phyloP scores from a whole-genome alignment of 1,140 invertebrate genomes.

The Drosophila gunungcola region DNA sequence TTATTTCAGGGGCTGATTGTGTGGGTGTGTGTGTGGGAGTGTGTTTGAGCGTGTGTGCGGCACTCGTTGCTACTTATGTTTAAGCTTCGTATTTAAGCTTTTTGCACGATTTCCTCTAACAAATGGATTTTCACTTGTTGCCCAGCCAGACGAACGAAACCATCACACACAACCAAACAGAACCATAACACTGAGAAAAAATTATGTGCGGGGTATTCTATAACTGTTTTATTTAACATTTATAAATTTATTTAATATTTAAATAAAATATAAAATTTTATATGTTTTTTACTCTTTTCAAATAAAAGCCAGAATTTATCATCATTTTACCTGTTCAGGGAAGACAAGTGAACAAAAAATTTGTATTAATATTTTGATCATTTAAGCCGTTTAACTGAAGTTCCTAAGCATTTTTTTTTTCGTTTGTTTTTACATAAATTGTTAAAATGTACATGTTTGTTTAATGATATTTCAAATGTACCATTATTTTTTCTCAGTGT shows the following conservation, averaged over 20 bases:
- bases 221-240: too few relatives aligned
- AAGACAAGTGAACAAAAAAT: too few relatives aligned
- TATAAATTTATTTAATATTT: too few relatives aligned
- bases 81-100: constrained; percentile 82
- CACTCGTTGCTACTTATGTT: constrained; percentile 77
- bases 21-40: not conserved
- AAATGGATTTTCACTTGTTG: constrained; percentile 82
- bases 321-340: too few relatives aligned
- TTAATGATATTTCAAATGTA: too few relatives aligned
- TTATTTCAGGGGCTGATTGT: constrained; percentile 23
- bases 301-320: too few relatives aligned
- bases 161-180: constrained; percentile 27
- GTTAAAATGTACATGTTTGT: too few relatives aligned
- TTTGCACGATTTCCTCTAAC: constrained; percentile 82
- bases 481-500: not conserved
- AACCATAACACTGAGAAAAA: constrained; percentile 6
- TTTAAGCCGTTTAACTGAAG: too few relatives aligned
- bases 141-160: constrained; percentile 50
- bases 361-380: too few relatives aligned
- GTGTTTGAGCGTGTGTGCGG: constrained; percentile 15
- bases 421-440: not conserved
- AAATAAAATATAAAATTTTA: too few relatives aligned
- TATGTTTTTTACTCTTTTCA: not conserved
- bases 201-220: not conserved
- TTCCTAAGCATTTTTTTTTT: too few relatives aligned